Conservation (phyloP, 2,888 invertebrate species). For the Syrphus vitripennis region DNA sequence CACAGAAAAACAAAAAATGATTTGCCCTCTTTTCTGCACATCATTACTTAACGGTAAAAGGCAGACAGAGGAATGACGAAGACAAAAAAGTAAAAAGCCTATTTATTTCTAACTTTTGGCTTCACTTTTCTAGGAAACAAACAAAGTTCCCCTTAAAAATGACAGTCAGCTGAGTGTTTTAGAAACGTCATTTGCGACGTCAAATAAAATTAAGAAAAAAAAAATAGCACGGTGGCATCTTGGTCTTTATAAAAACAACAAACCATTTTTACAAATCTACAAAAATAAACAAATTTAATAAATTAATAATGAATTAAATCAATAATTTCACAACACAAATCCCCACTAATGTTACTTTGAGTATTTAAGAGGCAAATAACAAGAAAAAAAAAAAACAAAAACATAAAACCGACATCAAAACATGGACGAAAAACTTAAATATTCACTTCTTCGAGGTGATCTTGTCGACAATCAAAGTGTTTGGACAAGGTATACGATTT, state of each 20-base stretch:
- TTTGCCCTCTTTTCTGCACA: too few relatives aligned
- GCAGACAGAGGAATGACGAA: too few relatives aligned
- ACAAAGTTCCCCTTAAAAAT: conserved; percentile 17
- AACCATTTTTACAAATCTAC: neutral
- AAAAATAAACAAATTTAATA: conserved; percentile 1
- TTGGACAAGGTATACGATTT: conserved; percentile 78
- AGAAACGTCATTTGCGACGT: conserved; percentile 1
- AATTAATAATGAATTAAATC: conserved; percentile 51
- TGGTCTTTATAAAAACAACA: neutral
- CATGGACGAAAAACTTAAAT: conserved; percentile 80
- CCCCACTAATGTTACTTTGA: conserved; percentile 44
- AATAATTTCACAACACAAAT: neutral
- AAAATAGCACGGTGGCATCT: conserved; percentile 63
- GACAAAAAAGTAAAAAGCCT: too few relatives aligned
- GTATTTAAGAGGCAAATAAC: too few relatives aligned
- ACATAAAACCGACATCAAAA: conserved; percentile 4
- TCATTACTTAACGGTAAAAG: too few relatives aligned
- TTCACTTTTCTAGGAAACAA: conserved; percentile 1
- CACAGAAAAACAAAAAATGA: too few relatives aligned
- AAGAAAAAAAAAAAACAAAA: neutral
- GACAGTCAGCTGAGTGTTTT: conserved; percentile 48
- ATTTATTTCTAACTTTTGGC: too few relatives aligned
- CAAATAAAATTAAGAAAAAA: conserved; percentile 19
- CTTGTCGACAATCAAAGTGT: conserved; percentile 80
- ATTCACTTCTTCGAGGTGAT: conserved; percentile 80